Base-by-base conservation (phyloP, 2,888 invertebrate genomes). In the Ditylenchus weischeri region DNA sequence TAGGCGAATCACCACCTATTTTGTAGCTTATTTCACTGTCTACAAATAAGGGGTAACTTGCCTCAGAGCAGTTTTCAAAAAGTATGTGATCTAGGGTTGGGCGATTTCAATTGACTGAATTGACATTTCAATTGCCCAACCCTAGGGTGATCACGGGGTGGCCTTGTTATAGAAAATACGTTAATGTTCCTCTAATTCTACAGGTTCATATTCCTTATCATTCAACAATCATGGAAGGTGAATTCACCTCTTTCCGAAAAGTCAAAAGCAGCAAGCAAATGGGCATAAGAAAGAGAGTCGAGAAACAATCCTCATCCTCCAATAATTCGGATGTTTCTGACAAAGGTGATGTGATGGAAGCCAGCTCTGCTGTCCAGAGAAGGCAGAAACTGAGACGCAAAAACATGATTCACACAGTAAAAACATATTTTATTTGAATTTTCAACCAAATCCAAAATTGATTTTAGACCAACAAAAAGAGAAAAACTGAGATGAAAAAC, bases 381-480 rank as follows among this genome's bases (percentile, higher is more conserved):
- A 38, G 68, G 13, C 38, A 58, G 35, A 43, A 65, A 11, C 49
- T 65, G 10, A 23, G 65, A 11, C 36, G 64, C 0, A 58, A 54
- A 21, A 68, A 59, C 49, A 51, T 60, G 54, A 58, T 66, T 21
- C 65, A 59, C 51, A 68, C 68, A 49, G 68, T 67, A 48, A 23
- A 29, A 2, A 29, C n/a, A 5, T 29, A 29, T 29, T 29, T 29
- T 62, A 8, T n/a, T 13, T 18, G n/a, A 65, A 38, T 29, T 29
- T 29, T 43, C 1, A 43, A 43, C 11, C 43, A 43, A 43, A 43
- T 43, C 18, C 15, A n/a, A 60, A 36, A 47, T 47, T 1, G 10
- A 1, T 18, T 68, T 65, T 67, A 68, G 68, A 68, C 59, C 2
- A 66, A 51, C 36, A 68, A 68, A 65, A 66, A 66, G 54, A 43